Base-by-base conservation (phyloP, 2,888 invertebrate genomes). In the Trissolcus japonicus region DNA sequence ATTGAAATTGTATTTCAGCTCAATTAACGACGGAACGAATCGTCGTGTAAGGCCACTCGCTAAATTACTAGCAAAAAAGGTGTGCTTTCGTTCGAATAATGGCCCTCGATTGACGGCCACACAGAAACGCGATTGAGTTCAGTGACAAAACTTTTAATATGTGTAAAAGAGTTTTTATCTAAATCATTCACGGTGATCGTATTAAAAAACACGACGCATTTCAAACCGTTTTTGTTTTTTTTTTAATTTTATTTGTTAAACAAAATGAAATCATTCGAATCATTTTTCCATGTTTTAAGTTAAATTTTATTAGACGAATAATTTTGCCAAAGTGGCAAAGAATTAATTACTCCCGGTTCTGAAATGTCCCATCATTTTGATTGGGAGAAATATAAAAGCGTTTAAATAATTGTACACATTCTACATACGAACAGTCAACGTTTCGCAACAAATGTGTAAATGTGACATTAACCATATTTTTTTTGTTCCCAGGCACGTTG, bases 391-490 rank as follows among this genome's bases (percentile, higher is more conserved):
- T n/a, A 29, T n/a, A 29, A 16, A 43, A 40, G 51, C 56, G 46
- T 46, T 46, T 13, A n/a, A 50, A 57, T 35, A 35, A 54, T 56
- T 50, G 53, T 29, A 48, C 35, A 66, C 57, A 43, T 53, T 68
- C 53, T 11, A 35, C 35, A 35, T 13, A n/a, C 68, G 54, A 29
- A 54, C 50, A 61, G 50, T 21, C 25, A 6, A 43, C 21, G 54
- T 68, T 75, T 75, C 68, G 54, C 68, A 75, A 75, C 63, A n/a
- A 75, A 69, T 69, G 75, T 69, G 75, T 69, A 68, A 75, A 75
- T 75, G 68, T 69, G 68, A 75, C 75, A 68, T 75, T 75, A 75
- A 75, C 68, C 35, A 40, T 53, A 6, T 59, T 74, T 69, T 75
- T 75, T 53, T 69, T 41, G 16, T 19, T 65, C 65, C 17, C 25